Percentiles rank a stretch among this genome's conserved stretches.
Conservation (phyloP, 2,888 invertebrate genomes). For the Ophion costatus region DNA sequence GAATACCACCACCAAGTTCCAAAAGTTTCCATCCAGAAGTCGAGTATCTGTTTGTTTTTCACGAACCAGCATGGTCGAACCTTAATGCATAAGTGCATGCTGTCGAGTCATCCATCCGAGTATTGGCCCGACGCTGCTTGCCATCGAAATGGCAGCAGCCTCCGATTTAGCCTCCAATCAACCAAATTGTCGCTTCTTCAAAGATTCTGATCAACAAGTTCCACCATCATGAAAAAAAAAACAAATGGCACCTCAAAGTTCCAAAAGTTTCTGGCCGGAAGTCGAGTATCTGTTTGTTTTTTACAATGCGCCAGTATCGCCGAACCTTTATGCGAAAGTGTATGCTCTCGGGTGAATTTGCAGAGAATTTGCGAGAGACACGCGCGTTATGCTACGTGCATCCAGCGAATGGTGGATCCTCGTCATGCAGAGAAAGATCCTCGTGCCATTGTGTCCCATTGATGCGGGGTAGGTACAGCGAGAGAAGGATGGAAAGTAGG, state of each 20-base stretch:
- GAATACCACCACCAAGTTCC: too few relatives aligned
- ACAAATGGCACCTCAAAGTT: background rate
- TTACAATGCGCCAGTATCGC: background rate
- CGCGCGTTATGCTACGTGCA: constrained; percentile 58
- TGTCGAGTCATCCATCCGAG: background rate
- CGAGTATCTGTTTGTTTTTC: too few relatives aligned
- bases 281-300: background rate
- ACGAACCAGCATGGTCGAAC: too few relatives aligned
- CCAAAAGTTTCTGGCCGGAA: background rate
- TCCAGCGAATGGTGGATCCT: constrained; percentile 53
- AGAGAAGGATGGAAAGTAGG: constrained; percentile 41
- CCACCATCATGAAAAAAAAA: background rate
- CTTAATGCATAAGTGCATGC: too few relatives aligned
- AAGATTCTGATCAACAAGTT: background rate
- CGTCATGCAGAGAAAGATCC: constrained; percentile 56
- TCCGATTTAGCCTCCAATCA: too few relatives aligned
- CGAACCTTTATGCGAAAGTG: background rate
- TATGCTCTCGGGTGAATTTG: background rate
- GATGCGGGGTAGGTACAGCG: constrained; percentile 45
- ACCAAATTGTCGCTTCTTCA: background rate
- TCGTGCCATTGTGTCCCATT: constrained; percentile 55
- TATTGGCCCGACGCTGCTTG: too few relatives aligned
- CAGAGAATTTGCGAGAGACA: constrained; percentile 2
- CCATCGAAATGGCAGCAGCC: too few relatives aligned
- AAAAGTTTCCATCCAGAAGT: too few relatives aligned